A percentile compares a stretch with the other conserved stretches of the same genome.
Conservation (phyloP, 2,113 vertebrate species). For the Progne subis region DNA sequence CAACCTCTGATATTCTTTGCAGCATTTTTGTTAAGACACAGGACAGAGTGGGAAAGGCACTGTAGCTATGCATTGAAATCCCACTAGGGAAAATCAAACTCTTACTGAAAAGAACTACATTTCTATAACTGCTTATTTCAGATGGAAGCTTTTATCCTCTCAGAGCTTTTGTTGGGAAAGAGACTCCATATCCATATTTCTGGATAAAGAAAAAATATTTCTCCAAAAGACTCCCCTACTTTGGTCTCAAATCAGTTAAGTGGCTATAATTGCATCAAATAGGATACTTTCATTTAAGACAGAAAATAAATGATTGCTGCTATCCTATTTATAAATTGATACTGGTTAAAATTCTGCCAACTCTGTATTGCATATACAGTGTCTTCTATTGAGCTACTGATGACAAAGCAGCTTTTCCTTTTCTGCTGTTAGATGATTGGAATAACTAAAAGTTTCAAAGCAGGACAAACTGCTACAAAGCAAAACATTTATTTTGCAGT, state of each 20-base stretch:
- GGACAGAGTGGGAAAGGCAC: neutral
- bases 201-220: constrained; percentile 23
- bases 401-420: constrained; percentile 59
- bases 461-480: constrained; percentile 50
- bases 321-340: constrained; percentile 35
- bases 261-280: constrained; percentile 18
- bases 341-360: constrained; percentile 53
- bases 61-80: constrained; percentile 1
- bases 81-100: constrained; percentile 23
- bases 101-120: constrained; percentile 37
- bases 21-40: neutral
- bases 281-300: constrained; percentile 39
- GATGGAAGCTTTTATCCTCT: constrained; percentile 43
- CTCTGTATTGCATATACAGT: constrained; percentile 1
- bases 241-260: constrained; percentile 49
- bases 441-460: constrained; percentile 53
- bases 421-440: constrained; percentile 37
- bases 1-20: neutral
- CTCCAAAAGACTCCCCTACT: neutral
- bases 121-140: constrained; percentile 33
- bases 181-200: constrained; percentile 38
- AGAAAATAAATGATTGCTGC: constrained; percentile 61
- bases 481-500: constrained; percentile 55
- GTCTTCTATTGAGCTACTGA: constrained; percentile 44
- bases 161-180: constrained; percentile 33